These are phyloP conservation scores for cattle (Bos taurus) DNA, from an alignment of 2,113 vertebrate species.

Conservation along the genomic window DNA sequence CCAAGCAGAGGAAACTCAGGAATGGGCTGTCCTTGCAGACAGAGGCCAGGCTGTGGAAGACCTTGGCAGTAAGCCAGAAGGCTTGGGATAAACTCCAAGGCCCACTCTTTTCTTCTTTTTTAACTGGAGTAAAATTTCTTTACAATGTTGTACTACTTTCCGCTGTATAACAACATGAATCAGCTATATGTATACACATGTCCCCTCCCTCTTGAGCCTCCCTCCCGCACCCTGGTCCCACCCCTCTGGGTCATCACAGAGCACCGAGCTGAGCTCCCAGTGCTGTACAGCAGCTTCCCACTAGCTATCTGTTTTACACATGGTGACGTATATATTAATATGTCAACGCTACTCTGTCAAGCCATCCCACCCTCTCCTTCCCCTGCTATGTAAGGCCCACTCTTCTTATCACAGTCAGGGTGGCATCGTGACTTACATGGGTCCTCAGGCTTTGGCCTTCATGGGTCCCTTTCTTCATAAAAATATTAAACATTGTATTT, in stretches of 20 bases:
- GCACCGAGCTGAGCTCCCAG: accelerated
- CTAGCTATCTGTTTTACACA: not conserved
- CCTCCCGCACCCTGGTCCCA: accelerated
- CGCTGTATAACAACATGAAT: not conserved
- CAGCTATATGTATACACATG: not conserved
- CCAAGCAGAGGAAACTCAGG: not conserved
- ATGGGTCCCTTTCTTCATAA: not conserved
- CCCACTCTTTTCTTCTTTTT: not conserved
- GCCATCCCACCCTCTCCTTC: not conserved
- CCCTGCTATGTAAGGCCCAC: not conserved
- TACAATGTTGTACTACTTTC: not conserved
- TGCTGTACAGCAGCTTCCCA: not conserved
- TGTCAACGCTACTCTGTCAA: accelerated
- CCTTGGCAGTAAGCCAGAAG: not conserved
- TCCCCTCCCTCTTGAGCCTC: not conserved
- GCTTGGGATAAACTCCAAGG: not conserved
- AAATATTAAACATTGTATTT: not conserved
- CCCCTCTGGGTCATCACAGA: not conserved
- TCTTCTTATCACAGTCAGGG: no score
- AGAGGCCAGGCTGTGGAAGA: not conserved
- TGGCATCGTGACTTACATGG: not conserved
- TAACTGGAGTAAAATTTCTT: not conserved
- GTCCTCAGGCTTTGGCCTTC: not conserved
- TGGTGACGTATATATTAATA: not conserved
- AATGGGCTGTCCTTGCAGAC: no score